Percentiles rank a stretch among this genome's conserved stretches.
Evolutionary conservation across 1,140 invertebrate species (phyloP).

Genomic region (Rhynchophorus ferrugineus): DNA sequence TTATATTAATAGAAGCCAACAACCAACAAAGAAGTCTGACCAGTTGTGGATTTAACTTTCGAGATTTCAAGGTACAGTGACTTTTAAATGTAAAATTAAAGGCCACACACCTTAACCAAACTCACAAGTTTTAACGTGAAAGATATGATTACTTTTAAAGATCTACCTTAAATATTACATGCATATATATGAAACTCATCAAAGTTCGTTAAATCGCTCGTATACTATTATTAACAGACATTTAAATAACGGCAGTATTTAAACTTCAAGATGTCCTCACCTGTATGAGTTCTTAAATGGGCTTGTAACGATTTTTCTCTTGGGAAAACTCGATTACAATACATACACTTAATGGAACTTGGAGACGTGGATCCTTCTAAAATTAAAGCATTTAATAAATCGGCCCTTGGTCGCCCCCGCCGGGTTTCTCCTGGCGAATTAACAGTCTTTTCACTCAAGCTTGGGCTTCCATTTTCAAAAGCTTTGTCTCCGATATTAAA

Average conservation of each 20-base stretch:
- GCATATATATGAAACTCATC: too few relatives aligned
- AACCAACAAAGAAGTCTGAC: not conserved
- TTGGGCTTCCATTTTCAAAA: slow-evolving; percentile 32
- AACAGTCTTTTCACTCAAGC: slow-evolving; percentile 27
- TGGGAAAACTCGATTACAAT: slow-evolving; percentile 70
- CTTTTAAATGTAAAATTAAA: slow-evolving; percentile 13
- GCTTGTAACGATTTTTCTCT: slow-evolving; percentile 74
- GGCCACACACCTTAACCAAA: slow-evolving; percentile 6
- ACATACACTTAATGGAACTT: slow-evolving; percentile 66
- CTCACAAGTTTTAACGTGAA: not conserved
- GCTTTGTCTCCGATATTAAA: slow-evolving; percentile 34
- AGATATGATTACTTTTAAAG: too few relatives aligned
- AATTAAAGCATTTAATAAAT: slow-evolving; percentile 63
- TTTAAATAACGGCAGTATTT: slow-evolving; percentile 26
- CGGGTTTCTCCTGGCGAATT: slow-evolving; percentile 38
- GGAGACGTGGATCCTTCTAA: slow-evolving; percentile 63
- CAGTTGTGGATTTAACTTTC: slow-evolving; percentile 1
- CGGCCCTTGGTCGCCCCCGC: slow-evolving; percentile 65
- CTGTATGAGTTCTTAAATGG: slow-evolving; percentile 74
- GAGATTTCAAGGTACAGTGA: slow-evolving; percentile 9
- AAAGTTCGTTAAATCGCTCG: too few relatives aligned
- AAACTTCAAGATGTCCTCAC: slow-evolving; percentile 41
- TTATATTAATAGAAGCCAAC: too few relatives aligned
- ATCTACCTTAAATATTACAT: too few relatives aligned
- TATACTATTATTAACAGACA: slow-evolving; percentile 11